Evolutionary conservation across 2,888 invertebrate genomes (phyloP), one percentile per base, ranked within the genome.

Genomic region (Melinaea marsaeus): DNA sequence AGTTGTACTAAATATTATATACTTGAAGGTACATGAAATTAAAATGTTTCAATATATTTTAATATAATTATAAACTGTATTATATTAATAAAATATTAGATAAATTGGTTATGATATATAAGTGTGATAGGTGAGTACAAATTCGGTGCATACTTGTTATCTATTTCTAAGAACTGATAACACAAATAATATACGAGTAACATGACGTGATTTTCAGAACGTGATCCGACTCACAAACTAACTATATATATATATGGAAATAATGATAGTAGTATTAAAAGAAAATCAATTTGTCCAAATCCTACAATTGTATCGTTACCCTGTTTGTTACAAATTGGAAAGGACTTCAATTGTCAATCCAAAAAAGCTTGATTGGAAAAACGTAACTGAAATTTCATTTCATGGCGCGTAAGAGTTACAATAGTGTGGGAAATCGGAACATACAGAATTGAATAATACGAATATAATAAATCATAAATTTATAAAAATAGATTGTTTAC

Each of bases 241-340:
- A 9, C 37, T 33, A 47, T 54, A 7, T 57, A n/a, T 13, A 59
- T 22, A 46, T 35, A 46, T 58, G 47, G 47, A 55, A 55, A 55
- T 57, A 60, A 60, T 48, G 22, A 54, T 48, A 5, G 13, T n/a
- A 54, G 45, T 13, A 42, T 13, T 22, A 22, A 57, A 60, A 57
- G 42, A 57, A 68, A 68, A 61, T 55, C 45, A 48, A 63, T 60
- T 35, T 35, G 54, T 47, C 34, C 58, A 54, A 62, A 64, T 46
- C 58, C 55, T 56, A 62, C 42, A 59, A 60, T 48, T 58, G 32
- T 62, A 57, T 35, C 55, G 55, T 60, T 56, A 48, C 47, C 57
- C 56, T 56, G 60, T 54, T 65, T 61, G 55, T 59, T 62, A 62
- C 57, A 32, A 47, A 54, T 34, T 57, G 45, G 32, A 51, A 45